These are phyloP conservation scores for Chouioia cunea DNA, from an alignment of 2,888 invertebrate genomes.

Conservation along the genomic window DNA sequence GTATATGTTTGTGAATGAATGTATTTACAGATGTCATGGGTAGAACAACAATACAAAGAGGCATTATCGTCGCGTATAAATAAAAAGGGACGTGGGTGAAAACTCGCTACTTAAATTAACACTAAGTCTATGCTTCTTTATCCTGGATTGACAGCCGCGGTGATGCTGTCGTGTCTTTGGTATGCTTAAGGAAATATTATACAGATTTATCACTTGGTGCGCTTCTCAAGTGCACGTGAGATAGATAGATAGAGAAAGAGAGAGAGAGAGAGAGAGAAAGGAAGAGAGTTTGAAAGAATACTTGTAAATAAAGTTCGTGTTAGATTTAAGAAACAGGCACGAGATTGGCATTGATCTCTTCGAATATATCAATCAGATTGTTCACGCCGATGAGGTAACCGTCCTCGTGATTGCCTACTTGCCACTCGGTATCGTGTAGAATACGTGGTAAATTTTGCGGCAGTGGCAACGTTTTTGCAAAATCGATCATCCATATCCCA, in stretches of 20 bases:
- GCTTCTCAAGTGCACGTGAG: no score
- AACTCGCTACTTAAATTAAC: conserved; percentile 34
- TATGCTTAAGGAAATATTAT: conserved; percentile 43
- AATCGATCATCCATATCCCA: conserved; percentile 97
- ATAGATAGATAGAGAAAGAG: no score
- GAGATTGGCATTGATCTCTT: conserved; percentile 69
- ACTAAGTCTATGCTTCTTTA: conserved; percentile 32
- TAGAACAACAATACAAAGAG: conserved; percentile 32
- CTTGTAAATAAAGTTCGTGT: no score
- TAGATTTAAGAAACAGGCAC: no score
- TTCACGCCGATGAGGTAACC: conserved; percentile 94
- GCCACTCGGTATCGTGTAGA: conserved; percentile 87
- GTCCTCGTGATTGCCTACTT: conserved; percentile 96
- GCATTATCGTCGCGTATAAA: conserved; percentile 27
- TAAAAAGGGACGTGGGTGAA: conserved; percentile 32
- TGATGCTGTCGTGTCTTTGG: conserved; percentile 61
- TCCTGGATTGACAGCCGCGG: conserved; percentile 52
- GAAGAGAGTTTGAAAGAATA: no score
- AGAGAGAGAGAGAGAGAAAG: no score
- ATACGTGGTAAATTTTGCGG: conserved; percentile 79
- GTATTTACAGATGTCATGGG: conserved; percentile 38
- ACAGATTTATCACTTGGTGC: no score
- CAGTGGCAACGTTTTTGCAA: conserved; percentile 92
- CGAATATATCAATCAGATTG: conserved; percentile 89
- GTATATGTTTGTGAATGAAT: conserved; percentile 19